Evolutionary conservation across 2,888 invertebrate genomes (phyloP).

Genomic region (Pachydiplax longipennis): DNA sequence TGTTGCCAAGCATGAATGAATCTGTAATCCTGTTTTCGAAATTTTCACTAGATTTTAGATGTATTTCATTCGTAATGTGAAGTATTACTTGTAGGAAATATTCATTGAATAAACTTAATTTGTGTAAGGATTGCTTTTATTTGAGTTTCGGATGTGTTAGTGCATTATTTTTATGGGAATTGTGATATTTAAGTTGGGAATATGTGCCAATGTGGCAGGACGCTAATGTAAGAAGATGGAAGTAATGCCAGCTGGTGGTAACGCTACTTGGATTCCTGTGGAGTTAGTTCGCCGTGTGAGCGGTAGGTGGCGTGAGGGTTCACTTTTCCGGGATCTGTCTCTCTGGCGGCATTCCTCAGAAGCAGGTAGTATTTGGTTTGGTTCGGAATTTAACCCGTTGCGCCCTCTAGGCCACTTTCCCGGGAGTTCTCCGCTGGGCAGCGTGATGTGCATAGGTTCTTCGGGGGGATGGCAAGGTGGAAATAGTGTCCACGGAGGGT

Average conservation of each 20-base stretch:
- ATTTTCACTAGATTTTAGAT: constrained; percentile 36
- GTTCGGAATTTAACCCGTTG: neutral
- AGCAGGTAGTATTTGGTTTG: neutral
- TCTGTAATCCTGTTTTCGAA: constrained; percentile 24
- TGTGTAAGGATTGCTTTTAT: neutral
- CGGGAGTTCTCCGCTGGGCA: neutral
- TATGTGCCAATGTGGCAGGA: constrained; percentile 38
- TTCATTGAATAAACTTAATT: constrained; percentile 28
- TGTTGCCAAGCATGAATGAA: constrained; percentile 37
- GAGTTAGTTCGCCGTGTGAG: neutral
- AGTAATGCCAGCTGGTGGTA: constrained; percentile 31
- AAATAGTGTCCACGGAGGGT: neutral
- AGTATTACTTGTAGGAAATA: constrained; percentile 35
- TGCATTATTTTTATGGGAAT: neutral
- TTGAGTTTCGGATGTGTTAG: neutral
- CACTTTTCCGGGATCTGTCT: neutral
- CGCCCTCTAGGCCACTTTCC: neutral
- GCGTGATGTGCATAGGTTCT: neutral
- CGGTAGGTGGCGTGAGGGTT: neutral
- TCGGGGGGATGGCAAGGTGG: neutral
- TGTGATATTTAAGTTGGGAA: neutral
- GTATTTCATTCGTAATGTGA: neutral
- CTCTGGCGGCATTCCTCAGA: neutral
- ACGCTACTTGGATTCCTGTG: neutral
- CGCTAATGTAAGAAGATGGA: neutral